phyloP scores from a whole-genome alignment of 1,140 invertebrate species.

The Nasonia vitripennis region DNA sequence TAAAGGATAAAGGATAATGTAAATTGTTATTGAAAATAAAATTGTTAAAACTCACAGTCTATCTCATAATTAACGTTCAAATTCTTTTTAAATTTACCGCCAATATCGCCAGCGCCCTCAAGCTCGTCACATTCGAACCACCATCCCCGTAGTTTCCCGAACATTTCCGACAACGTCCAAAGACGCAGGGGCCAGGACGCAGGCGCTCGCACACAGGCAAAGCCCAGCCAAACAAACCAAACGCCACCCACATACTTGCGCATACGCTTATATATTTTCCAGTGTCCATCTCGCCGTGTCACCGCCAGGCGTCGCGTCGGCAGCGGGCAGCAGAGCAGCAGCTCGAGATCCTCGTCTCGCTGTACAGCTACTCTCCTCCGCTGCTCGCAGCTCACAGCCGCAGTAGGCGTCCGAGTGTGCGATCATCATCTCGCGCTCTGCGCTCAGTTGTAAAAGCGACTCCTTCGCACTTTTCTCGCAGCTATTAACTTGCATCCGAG shows the following conservation, averaged over 20 bases:
- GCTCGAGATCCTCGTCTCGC: background rate
- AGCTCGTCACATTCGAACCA: no score
- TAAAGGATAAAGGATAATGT: constrained; percentile 8
- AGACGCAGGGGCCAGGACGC: background rate
- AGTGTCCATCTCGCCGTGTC: background rate
- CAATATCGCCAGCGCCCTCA: background rate
- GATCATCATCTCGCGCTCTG: background rate
- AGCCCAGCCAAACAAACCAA: background rate
- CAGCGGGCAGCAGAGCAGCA: constrained; percentile 25
- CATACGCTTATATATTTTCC: background rate
- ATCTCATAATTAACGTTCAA: background rate
- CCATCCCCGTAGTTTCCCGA: background rate
- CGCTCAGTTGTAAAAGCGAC: background rate
- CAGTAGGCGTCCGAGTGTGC: constrained; percentile 31
- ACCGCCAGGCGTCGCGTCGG: constrained; percentile 46
- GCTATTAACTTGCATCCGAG: background rate
- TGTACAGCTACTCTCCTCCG: background rate
- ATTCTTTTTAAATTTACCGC: background rate
- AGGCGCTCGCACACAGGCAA: background rate
- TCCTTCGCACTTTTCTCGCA: background rate
- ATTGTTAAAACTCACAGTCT: constrained; percentile 19
- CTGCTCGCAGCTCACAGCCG: constrained; percentile 2
- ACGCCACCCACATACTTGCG: constrained; percentile 7
- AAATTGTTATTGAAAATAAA: constrained; percentile 37
- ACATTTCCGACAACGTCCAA: background rate